Base-by-base conservation (phyloP, 2,113 vertebrate species). In the Phalacrocorax aristotelis region DNA sequence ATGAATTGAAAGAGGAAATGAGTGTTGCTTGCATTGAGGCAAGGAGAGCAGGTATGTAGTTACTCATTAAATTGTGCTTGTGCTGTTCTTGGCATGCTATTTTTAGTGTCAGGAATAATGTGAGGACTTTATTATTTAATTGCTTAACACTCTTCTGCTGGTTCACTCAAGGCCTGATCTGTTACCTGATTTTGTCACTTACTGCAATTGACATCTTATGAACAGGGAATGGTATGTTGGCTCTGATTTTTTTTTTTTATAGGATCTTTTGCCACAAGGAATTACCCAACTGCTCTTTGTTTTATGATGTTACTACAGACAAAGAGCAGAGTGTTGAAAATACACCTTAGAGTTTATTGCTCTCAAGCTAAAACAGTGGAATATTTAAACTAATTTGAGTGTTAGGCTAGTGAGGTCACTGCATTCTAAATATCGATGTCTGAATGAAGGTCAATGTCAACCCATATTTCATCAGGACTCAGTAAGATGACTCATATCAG, bases 1-100 rank as follows among this genome's bases (percentile, higher is more conserved):
- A 98, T 87, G 99, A 99, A 90, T 65, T 99, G 93, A 99, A 99
- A 97, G 99, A 99, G 95, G 99, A 99, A 98, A 99, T 99, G 99
- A 99, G 97, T 36, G 95, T 99, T 91, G 99, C 99, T 75, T 99
- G 99, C 96, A 98, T 98, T 6, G 99, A 99, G 97, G 99, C 99
- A 25, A 99, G 99, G 69, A 98, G 98, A 98, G 99, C 99, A 98
- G 99, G 99, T 99, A 98, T 20, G 97, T 93, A 64, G 74, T 69
- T 87, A 55, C 58, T 96, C 36, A 26, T 49, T 14, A 49, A 79
- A 54, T 52, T 93, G 77, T 93, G 25, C 81, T 57, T 30, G 16
- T 93, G 65, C 74, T 54, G 9, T 48, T 93, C 89, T 87, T 94
- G 81, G 66, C 81, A 82, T 29, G 0, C 60, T 89, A 13, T 89